Percentiles rank a stretch among this genome's conserved stretches.
phyloP scores from a whole-genome alignment of 2,797 vertebrate species.

The Phrynocephalus guinanensis region DNA sequence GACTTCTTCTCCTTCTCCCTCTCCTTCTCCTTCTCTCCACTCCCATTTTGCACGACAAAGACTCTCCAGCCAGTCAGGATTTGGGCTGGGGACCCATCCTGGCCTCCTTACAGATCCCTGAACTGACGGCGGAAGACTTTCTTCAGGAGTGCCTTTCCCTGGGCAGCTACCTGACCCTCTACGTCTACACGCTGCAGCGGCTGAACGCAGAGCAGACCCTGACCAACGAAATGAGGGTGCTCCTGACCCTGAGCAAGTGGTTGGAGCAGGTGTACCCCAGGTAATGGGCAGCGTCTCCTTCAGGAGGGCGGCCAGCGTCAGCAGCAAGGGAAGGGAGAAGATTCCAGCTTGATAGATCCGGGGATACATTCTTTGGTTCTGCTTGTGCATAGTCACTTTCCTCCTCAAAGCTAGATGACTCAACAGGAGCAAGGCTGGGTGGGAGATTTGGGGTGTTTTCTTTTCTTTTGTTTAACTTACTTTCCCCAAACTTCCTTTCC shows the following conservation, averaged over 20 bases:
- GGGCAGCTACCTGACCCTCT: conserved; percentile 93
- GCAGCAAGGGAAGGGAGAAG: not conserved
- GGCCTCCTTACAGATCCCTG: conserved; percentile 94
- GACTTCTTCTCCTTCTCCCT: not conserved
- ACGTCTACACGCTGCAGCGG: conserved; percentile 92
- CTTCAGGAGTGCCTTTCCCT: conserved; percentile 92
- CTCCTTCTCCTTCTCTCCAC: not conserved
- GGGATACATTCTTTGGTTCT: not conserved
- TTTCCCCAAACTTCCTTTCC: not conserved
- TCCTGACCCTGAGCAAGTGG: conserved; percentile 91
- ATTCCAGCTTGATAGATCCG: not conserved
- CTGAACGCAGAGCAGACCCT: conserved; percentile 91
- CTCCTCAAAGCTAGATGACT: no score
- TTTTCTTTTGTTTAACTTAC: not conserved
- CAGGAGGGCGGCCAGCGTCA: not conserved
- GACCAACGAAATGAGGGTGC: conserved; percentile 87
- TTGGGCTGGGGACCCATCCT: conserved; percentile 94
- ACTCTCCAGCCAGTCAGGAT: conserved; percentile 75
- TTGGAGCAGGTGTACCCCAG: conserved; percentile 90
- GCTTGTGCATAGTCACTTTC: no score
- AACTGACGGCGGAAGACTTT: conserved; percentile 94
- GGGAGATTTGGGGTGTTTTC: not conserved
- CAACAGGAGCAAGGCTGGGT: not conserved
- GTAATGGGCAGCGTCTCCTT: conserved; percentile 59
- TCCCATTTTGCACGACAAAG: conserved; percentile 62